These are phyloP conservation scores for Colinus virginianus DNA, from an alignment of 2,113 vertebrate genomes.

Conservation along the genomic window DNA sequence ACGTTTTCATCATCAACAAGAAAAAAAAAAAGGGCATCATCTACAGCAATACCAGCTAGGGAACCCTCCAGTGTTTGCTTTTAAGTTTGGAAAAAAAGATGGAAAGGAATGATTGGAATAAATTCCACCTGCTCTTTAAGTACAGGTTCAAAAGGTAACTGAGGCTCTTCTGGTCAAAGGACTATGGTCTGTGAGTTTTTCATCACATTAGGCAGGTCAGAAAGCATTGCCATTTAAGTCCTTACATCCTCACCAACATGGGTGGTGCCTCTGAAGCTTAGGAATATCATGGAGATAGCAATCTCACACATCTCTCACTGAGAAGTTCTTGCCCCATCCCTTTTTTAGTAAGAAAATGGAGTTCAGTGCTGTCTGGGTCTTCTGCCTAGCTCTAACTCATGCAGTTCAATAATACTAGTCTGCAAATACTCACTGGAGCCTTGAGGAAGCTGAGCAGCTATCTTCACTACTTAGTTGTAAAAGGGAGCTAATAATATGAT, in stretches of 20 bases:
- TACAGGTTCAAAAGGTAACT: conserved; percentile 23
- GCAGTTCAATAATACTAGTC: neutral
- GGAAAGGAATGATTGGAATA: neutral
- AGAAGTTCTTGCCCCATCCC: neutral
- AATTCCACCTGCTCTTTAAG: conserved; percentile 28
- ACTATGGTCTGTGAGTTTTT: neutral
- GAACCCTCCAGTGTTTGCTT: neutral
- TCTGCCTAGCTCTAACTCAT: neutral
- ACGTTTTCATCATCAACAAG: neutral
- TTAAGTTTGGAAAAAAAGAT: neutral
- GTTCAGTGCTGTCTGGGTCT: neutral
- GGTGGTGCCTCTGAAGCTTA: neutral
- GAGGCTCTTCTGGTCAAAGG: neutral
- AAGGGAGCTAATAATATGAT: neutral
- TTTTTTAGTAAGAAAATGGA: neutral
- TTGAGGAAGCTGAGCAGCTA: neutral
- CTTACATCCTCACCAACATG: neutral
- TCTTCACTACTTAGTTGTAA: neutral
- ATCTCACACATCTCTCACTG: neutral
- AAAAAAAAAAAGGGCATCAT: neutral
- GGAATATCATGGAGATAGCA: neutral
- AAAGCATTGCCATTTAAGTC: neutral
- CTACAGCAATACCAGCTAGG: neutral
- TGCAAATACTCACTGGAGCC: neutral
- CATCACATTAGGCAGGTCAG: neutral